Evolutionary conservation across 2,797 vertebrate genomes (phyloP).

Genomic region (Ispidina lecontei): DNA sequence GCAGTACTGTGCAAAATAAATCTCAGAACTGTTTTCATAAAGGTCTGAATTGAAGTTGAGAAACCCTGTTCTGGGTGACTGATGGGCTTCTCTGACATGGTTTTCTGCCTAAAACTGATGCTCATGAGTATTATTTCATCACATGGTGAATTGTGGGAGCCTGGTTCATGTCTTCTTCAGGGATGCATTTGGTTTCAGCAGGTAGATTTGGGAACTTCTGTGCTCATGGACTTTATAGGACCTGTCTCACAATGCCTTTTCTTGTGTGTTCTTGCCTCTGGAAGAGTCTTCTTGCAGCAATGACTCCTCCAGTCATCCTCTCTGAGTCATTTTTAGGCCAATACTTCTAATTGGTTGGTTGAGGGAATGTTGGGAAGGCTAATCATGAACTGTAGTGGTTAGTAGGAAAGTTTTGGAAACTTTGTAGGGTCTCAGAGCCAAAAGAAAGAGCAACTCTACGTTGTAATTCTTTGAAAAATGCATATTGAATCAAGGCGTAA

Average conservation of each 20-base stretch:
- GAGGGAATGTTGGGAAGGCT: neutral
- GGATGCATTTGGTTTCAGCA: neutral
- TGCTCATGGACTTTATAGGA: neutral
- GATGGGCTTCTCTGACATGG: neutral
- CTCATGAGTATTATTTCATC: neutral
- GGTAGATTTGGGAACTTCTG: neutral
- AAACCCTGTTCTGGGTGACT: neutral
- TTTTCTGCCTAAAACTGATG: neutral
- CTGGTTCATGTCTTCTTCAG: neutral
- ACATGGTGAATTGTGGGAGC: neutral
- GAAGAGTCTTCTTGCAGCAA: neutral
- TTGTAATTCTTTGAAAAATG: fast-evolving
- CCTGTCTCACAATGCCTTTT: neutral
- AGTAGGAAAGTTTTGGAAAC: neutral
- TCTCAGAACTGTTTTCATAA: neutral
- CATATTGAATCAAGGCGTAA: fast-evolving
- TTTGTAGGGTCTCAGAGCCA: neutral
- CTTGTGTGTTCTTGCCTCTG: neutral
- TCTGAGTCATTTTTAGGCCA: neutral
- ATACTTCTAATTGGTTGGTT: neutral
- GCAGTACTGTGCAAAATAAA: neutral
- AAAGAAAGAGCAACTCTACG: neutral
- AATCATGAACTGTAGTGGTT: neutral
- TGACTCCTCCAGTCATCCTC: neutral
- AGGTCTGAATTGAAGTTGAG: neutral